Conservation (phyloP, 2,888 invertebrate genomes). For the Oscheius sp. region DNA sequence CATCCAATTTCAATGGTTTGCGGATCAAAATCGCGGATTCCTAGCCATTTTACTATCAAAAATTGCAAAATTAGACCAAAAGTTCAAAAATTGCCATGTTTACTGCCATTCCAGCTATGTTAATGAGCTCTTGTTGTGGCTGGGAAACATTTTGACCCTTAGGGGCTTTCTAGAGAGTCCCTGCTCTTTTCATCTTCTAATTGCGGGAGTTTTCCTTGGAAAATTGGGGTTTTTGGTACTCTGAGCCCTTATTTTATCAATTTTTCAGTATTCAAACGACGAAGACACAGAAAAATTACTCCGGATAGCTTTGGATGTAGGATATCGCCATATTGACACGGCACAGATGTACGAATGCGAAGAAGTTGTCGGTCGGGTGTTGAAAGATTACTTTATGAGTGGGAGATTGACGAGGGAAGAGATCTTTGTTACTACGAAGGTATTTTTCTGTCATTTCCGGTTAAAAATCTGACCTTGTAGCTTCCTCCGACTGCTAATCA, state of each 20-base stretch:
- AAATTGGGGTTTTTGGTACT: too few species aligned
- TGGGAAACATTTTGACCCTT: too few species aligned
- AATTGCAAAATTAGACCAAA: too few species aligned
- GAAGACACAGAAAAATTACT: conserved; percentile 34
- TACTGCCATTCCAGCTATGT: too few species aligned
- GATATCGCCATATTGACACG: conserved; percentile 78
- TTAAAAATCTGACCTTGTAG: conserved; percentile 16
- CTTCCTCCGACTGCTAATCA: conserved; percentile 40
- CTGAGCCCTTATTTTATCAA: background rate
- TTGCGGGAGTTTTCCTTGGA: too few species aligned
- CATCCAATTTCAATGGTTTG: too few species aligned
- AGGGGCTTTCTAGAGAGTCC: too few species aligned
- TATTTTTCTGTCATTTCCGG: background rate
- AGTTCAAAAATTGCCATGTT: too few species aligned
- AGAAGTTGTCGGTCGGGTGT: conserved; percentile 79
- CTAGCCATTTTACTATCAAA: too few species aligned
- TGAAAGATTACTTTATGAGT: conserved; percentile 80
- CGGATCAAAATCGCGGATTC: too few species aligned
- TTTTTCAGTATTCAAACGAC: conserved; percentile 18
- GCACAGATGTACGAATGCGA: conserved; percentile 82
- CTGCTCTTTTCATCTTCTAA: too few species aligned
- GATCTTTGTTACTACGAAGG: conserved; percentile 51
- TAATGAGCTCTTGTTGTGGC: too few species aligned
- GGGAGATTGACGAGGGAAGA: conserved; percentile 76
- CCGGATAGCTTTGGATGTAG: conserved; percentile 54